phyloP scores from a whole-genome alignment of 2,888 invertebrate species.

The Blomia tropicalis region DNA sequence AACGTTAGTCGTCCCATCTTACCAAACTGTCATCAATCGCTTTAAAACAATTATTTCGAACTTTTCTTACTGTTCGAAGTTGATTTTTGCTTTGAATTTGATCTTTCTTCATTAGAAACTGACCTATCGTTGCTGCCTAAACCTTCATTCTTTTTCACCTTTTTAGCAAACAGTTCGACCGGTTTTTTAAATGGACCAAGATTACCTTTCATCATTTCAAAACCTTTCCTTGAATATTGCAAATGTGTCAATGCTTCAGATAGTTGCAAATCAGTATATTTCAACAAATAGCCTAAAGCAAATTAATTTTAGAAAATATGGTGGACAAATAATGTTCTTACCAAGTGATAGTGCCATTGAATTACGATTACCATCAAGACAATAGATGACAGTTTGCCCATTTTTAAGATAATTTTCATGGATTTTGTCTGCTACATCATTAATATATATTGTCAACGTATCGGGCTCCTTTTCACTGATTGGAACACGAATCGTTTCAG shows the following conservation, averaged over 20 bases:
- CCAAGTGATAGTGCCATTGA: not conserved
- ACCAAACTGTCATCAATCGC: too few relatives aligned
- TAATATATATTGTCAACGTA: not conserved
- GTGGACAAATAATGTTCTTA: not conserved
- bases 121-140: not conserved
- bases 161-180: not conserved
- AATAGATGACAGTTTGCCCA: conserved; percentile 9
- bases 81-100: not conserved
- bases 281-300: not conserved
- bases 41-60: too few relatives aligned
- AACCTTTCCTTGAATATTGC: conserved; percentile 1
- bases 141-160: not conserved
- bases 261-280: conserved; percentile 5
- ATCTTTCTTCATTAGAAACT: not conserved
- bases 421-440: conserved; percentile 10
- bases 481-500: conserved; percentile 2
- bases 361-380: not conserved
- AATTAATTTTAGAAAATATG: not conserved
- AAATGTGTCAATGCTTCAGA: conserved; percentile 2
- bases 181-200: not conserved
- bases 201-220: not conserved
- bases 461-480: not conserved
- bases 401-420: conserved; percentile 13
- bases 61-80: too few relatives aligned
- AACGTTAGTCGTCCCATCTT: too few relatives aligned